Base-by-base conservation (phyloP, 2,888 invertebrate species). In the Hirtodrosophila trivittata region DNA sequence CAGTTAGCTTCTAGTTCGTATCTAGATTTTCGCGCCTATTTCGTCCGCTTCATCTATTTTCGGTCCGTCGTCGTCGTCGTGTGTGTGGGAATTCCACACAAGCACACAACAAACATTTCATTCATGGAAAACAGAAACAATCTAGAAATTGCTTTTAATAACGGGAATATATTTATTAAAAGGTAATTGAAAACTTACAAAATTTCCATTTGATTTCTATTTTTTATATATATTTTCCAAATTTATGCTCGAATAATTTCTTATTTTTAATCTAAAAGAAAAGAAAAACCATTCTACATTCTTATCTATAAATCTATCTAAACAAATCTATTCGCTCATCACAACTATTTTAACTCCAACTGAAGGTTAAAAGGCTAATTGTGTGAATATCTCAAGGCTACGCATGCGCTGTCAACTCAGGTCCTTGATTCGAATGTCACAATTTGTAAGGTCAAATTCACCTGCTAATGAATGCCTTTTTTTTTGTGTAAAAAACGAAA, bases 81-180 rank as follows among this genome's bases (percentile, higher is more conserved):
- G n/a, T 37, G 35, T 14, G 25, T 45, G 68, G 39, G 59, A 37
- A 41, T 10, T 32, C 35, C 41, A 57, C 42, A 39, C 55, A 45
- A 50, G 37, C 45, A 45, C 25, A 30, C 28, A 50, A 30, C 50
- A 50, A 83, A 86, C 77, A 45, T 80, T 74, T 76, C 87, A 90
- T 89, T 87, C 90, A 89, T 89, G 89, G 89, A 89, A 89, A 89
- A 89, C 80, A 87, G 89, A 89, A 90, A 86, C 78, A 89, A 89
- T 84, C 86, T 89, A 80, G 90, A 89, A 88, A 89, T 89, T 86
- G 90, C 90, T 76, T 88, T 90, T 88, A 89, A 90, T 88, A 90
- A 90, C 88, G 90, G 89, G 78, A 89, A 88, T 89, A 89, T 89
- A 82, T 89, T 90, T 89, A 88, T 87, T 76, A 90, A 89, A 89